A percentile compares a stretch with the other conserved stretches of the same genome.
Evolutionary conservation across 1,140 invertebrate species (phyloP).

Genomic region (Drosophila sucinea): DNA sequence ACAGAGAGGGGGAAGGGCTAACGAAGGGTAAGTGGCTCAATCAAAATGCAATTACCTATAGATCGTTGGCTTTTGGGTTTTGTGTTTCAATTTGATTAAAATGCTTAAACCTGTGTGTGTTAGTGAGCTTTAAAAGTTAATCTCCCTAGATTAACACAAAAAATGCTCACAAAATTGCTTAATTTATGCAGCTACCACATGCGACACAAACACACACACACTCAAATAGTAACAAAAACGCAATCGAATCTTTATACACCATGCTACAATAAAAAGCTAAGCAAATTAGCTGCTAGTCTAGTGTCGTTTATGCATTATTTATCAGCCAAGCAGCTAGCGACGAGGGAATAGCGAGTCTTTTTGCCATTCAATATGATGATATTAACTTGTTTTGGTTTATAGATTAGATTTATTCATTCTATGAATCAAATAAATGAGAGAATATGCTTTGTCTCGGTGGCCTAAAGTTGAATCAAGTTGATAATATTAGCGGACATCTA

Average conservation of each 20-base stretch:
- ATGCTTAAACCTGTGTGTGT: slow-evolving; percentile 11
- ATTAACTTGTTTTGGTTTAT: slow-evolving; percentile 46
- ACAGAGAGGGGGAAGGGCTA: not conserved
- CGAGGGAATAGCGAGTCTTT: not conserved
- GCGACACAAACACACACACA: not conserved
- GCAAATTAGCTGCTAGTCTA: slow-evolving; percentile 53
- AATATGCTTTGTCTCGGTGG: slow-evolving; percentile 4
- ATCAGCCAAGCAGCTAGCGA: slow-evolving; percentile 11
- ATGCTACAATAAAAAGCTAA: slow-evolving; percentile 38
- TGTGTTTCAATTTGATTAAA: slow-evolving; percentile 38
- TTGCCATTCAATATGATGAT: slow-evolving; percentile 18
- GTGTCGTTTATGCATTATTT: slow-evolving; percentile 62
- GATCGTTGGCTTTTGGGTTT: slow-evolving; percentile 17
- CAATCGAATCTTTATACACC: slow-evolving; percentile 14
- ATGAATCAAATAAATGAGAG: slow-evolving; percentile 32
- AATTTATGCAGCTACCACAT: slow-evolving; percentile 54
- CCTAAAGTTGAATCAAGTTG: not conserved
- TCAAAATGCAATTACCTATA: slow-evolving; percentile 43
- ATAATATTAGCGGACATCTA: slow-evolving; percentile 13
- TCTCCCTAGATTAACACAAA: slow-evolving; percentile 58
- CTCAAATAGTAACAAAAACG: not conserved
- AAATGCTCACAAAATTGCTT: slow-evolving; percentile 50
- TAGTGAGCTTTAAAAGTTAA: slow-evolving; percentile 39
- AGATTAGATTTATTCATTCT: slow-evolving; percentile 37
- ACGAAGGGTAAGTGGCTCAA: slow-evolving; percentile 20